These are phyloP conservation scores for Bombus pascuorum DNA, from an alignment of 1,140 invertebrate species.

Conservation along the genomic window DNA sequence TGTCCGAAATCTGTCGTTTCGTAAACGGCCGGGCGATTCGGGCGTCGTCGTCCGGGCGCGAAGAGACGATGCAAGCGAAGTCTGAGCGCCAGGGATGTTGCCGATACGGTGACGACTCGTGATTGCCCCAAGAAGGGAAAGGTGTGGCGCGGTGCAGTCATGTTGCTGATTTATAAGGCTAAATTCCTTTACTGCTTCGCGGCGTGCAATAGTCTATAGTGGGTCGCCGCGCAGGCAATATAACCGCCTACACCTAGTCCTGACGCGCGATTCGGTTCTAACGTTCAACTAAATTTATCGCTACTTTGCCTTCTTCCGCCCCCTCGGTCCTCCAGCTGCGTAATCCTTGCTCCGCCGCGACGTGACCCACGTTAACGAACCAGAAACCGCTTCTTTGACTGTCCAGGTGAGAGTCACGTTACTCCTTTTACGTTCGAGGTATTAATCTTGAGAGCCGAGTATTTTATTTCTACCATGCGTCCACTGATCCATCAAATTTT, in stretches of 20 bases:
- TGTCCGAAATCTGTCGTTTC: slow-evolving; percentile 13
- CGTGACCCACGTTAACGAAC: slow-evolving; percentile 44
- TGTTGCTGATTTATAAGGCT: slow-evolving; percentile 83
- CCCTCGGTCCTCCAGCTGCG: slow-evolving; percentile 43
- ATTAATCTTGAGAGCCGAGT: neutral
- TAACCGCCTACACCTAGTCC: slow-evolving; percentile 65
- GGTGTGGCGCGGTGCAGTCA: slow-evolving; percentile 81
- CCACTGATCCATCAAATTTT: neutral
- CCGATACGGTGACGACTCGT: slow-evolving; percentile 70
- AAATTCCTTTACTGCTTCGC: slow-evolving; percentile 74
- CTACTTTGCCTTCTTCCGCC: slow-evolving; percentile 54
- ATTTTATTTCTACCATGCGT: neutral
- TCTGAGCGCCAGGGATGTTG: slow-evolving; percentile 59
- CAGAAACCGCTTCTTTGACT: slow-evolving; percentile 10
- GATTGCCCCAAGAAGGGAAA: slow-evolving; percentile 81
- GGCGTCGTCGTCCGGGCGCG: neutral
- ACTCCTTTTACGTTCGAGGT: too few species aligned
- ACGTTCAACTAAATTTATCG: slow-evolving; percentile 68
- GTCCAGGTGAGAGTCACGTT: slow-evolving; percentile 12
- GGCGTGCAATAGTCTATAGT: slow-evolving; percentile 54
- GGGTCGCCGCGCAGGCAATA: slow-evolving; percentile 57
- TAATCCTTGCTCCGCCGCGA: slow-evolving; percentile 19
- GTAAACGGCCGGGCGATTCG: neutral
- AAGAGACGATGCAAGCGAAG: slow-evolving; percentile 27
- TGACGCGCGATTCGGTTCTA: slow-evolving; percentile 65